phyloP scores from a whole-genome alignment of 1,140 invertebrate species.

The Wasmannia auropunctata region DNA sequence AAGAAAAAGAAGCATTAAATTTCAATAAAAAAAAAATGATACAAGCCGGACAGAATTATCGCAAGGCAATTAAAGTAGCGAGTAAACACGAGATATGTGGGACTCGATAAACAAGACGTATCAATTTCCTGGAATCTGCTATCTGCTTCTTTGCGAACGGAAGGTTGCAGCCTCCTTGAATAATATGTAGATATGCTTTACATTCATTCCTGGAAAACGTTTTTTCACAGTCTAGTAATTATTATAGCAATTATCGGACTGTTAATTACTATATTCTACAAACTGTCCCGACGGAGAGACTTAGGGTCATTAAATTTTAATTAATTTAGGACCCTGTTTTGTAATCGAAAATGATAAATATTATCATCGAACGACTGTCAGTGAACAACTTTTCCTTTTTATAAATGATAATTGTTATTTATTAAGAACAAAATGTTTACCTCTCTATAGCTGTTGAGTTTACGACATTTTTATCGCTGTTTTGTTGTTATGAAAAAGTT shows the following conservation, averaged over 20 bases:
- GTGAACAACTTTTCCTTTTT: too few relatives aligned
- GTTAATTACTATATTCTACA: background rate
- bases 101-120: background rate
- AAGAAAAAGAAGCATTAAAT: background rate
- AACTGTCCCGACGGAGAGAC: background rate
- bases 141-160: background rate
- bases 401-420: too few relatives aligned
- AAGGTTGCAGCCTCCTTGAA: conserved; percentile 13
- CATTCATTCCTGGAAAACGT: conserved; percentile 5
- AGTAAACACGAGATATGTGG: background rate
- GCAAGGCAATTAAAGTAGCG: background rate
- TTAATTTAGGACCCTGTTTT: too few relatives aligned
- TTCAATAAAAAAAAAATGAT: background rate
- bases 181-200: background rate
- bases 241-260: background rate
- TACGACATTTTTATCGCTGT: too few relatives aligned
- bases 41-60: background rate
- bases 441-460: too few relatives aligned
- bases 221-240: background rate
- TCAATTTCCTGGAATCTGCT: conserved; percentile 29
- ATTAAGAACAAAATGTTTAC: too few relatives aligned
- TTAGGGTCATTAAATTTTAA: background rate
- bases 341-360: too few relatives aligned
- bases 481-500: too few relatives aligned
- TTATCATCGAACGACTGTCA: too few relatives aligned